Base-by-base conservation (phyloP, 1,140 invertebrate species). In the Sweltsa coloradensis region DNA sequence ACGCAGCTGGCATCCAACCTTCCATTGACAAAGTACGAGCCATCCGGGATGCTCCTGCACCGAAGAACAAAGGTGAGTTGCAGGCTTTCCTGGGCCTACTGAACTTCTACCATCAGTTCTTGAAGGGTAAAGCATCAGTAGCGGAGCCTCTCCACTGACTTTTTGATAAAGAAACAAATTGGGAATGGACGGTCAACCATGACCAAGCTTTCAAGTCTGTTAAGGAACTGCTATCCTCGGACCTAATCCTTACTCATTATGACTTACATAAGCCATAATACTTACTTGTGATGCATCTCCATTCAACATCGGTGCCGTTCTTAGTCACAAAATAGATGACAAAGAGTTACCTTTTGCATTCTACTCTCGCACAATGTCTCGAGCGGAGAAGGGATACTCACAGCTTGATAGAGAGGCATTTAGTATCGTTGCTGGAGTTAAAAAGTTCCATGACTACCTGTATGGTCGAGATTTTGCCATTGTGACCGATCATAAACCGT, bases 331-430 rank as follows among this genome's bases (percentile, higher is more conserved):
- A n/a, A 27, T 21, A 19, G 23, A 22, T 44, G 27, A 24, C 14
- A 4, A 44, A 34, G 56, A 63, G 43, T 37, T 43, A 29, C 59
- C 59, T 5, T 55, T 70, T 40, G 55, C 54, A 11, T 63, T 53
- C 54, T 57, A 53, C 16, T 67, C 65, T 7, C 37, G 56, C 31
- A 53, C 55, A 2, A 44, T 71, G 24, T 53, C 47, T 24, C 7
- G 26, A 6, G 53, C 68, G 11, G 64, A 71, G 47, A 51, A 52
- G 49, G 70, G 66, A 49, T 72, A 75, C 47, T 47, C 60, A n/a
- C 64, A 66, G 45, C 62, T 71, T 18, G 64, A 75, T 44, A 69
- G 65, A 50, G 71, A 76, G 55, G 62, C 62, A 14, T 47, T 70
- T 7, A 58, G 60, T 5, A 58, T 75, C 5, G 50, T 71, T 7